Evolutionary conservation across 2,888 invertebrate genomes (phyloP).

Genomic region (Danaus chrysippus): DNA sequence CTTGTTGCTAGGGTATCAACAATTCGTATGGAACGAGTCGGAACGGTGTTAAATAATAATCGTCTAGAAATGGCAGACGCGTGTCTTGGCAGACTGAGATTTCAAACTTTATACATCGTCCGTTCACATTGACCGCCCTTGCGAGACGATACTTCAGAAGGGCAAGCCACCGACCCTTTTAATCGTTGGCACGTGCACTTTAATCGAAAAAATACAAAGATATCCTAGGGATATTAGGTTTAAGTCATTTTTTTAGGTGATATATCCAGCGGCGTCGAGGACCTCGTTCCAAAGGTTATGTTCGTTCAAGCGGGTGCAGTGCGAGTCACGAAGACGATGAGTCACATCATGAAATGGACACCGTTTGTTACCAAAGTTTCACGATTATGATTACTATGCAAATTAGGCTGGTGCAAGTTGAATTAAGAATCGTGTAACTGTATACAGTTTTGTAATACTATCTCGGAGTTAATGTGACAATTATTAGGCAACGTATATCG

Average conservation of each 20-base stretch:
- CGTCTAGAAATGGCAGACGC: slow-evolving; percentile 50
- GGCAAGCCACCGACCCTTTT: slow-evolving; percentile 55
- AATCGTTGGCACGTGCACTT: slow-evolving; percentile 73
- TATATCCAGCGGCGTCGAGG: slow-evolving; percentile 13
- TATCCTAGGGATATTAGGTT: slow-evolving; percentile 53
- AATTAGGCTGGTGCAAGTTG: slow-evolving; percentile 7
- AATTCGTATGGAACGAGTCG: slow-evolving; percentile 57
- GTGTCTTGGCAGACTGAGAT: slow-evolving; percentile 59
- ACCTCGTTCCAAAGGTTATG: slow-evolving; percentile 52
- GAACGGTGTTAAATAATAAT: slow-evolving; percentile 40
- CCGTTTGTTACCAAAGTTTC: slow-evolving; percentile 25
- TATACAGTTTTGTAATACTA: slow-evolving; percentile 15
- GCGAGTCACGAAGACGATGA: slow-evolving; percentile 58
- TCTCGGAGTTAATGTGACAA: slow-evolving; percentile 7
- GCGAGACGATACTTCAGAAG: slow-evolving; percentile 34
- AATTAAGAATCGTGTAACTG: slow-evolving; percentile 27
- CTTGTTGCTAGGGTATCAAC: slow-evolving; percentile 29
- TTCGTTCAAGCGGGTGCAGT: slow-evolving; percentile 53
- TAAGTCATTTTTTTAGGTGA: slow-evolving; percentile 52
- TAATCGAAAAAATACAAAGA: slow-evolving; percentile 59
- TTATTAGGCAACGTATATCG: slow-evolving; percentile 3
- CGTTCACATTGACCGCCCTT: slow-evolving; percentile 39
- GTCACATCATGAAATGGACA: slow-evolving; percentile 65
- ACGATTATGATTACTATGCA: slow-evolving; percentile 27
- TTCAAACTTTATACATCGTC: slow-evolving; percentile 27